Evolutionary conservation across 1,140 invertebrate genomes (phyloP).

Genomic region (Oppia nitens): DNA sequence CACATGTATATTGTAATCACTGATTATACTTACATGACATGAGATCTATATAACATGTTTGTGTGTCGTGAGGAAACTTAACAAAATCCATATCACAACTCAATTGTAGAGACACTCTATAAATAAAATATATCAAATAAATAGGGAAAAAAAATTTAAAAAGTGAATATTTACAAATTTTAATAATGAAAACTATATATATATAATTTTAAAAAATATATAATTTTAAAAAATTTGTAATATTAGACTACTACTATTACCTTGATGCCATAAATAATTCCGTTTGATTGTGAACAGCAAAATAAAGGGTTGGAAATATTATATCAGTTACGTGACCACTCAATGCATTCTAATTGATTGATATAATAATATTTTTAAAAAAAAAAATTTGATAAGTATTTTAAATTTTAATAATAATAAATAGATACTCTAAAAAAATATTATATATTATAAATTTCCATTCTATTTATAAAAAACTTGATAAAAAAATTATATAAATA

Average conservation of each 20-base stretch:
- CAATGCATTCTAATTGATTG: conserved; percentile 7
- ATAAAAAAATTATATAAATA: too few relatives aligned
- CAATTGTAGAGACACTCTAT: conserved; percentile 4
- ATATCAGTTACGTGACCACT: not conserved
- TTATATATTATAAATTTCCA: too few relatives aligned
- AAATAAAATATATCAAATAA: not conserved
- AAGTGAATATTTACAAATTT: too few relatives aligned
- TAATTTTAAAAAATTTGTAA: not conserved
- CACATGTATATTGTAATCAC: not conserved
- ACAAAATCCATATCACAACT: conserved; percentile 13
- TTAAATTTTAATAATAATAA: too few relatives aligned
- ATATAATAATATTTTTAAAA: too few relatives aligned
- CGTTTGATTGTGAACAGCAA: not conserved
- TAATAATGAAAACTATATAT: not conserved
- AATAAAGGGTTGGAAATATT: not conserved
- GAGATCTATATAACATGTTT: conserved; percentile 10
- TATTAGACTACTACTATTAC: not conserved
- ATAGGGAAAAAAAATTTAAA: not conserved
- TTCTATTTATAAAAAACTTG: too few relatives aligned
- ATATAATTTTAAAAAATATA: not conserved
- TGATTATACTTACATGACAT: conserved; percentile 1
- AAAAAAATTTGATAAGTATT: too few relatives aligned
- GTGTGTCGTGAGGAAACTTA: conserved; percentile 14
- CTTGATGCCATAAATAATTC: not conserved
- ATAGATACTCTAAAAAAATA: too few relatives aligned